phyloP scores from a whole-genome alignment of 2,888 invertebrate genomes.

The Molorchus minor region DNA sequence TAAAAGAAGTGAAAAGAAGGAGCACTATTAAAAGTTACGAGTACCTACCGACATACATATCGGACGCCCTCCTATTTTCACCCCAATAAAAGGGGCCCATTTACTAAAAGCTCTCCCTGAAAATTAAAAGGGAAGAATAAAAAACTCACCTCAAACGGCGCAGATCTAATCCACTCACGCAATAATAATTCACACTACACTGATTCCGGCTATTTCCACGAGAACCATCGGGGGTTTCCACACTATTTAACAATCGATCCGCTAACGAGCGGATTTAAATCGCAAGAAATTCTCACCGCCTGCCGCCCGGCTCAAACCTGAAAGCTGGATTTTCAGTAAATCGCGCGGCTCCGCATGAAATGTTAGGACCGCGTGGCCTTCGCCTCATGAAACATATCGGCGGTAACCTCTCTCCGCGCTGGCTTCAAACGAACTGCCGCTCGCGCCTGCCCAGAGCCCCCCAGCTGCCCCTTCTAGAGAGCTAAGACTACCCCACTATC shows the following conservation, averaged over 20 bases:
- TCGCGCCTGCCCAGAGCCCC: slow-evolving; percentile 29
- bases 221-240: slow-evolving; percentile 13
- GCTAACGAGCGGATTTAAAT: slow-evolving; percentile 1
- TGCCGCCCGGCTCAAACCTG: not conserved
- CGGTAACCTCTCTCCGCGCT: slow-evolving; percentile 21
- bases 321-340: slow-evolving; percentile 2
- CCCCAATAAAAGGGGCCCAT: too few species aligned
- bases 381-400: slow-evolving; percentile 6
- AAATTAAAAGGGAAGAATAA: slow-evolving; percentile 1
- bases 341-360: slow-evolving; percentile 8
- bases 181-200: slow-evolving; percentile 22
- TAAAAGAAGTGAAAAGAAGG: too few species aligned
- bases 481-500: slow-evolving; percentile 27
- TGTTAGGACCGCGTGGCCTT: slow-evolving; percentile 8
- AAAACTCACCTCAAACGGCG: slow-evolving; percentile 14
- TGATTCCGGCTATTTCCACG: slow-evolving; percentile 13
- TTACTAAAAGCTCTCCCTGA: too few species aligned
- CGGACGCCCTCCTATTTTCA: too few species aligned
- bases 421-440: slow-evolving; percentile 18
- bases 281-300: slow-evolving; percentile 3
- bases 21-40: too few species aligned
- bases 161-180: slow-evolving; percentile 21
- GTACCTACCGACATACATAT: too few species aligned
- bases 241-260: slow-evolving; percentile 22
- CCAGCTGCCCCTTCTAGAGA: slow-evolving; percentile 29